phyloP scores from a whole-genome alignment of 2,113 vertebrate species.

The Neolamprologus devosi region DNA sequence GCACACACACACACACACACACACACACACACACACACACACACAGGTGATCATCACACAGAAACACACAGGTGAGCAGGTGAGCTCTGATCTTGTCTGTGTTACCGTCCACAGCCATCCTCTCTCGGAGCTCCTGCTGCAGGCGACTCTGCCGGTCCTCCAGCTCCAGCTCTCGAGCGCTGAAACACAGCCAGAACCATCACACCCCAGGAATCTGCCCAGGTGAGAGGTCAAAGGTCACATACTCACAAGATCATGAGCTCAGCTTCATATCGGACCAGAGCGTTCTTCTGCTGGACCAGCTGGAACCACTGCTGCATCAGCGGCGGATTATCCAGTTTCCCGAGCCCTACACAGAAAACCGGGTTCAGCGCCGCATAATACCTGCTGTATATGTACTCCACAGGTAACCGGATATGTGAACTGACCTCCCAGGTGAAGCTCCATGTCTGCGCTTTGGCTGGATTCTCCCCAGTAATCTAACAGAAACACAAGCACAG shows the following conservation, averaged over 20 bases:
- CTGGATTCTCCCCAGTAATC: slow-evolving; percentile 95
- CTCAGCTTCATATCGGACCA: slow-evolving; percentile 91
- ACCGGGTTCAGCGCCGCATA: neutral
- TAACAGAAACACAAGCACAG: slow-evolving; percentile 59
- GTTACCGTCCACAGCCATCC: slow-evolving; percentile 93
- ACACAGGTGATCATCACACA: neutral
- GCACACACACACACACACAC: neutral
- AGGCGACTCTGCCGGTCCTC: slow-evolving; percentile 93
- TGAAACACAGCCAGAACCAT: slow-evolving; percentile 33
- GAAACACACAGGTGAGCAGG: neutral
- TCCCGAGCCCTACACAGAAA: slow-evolving; percentile 78
- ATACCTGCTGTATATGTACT: neutral
- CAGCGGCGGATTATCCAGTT: slow-evolving; percentile 84
- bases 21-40: neutral
- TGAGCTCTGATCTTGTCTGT: neutral
- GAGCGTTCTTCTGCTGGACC: slow-evolving; percentile 90
- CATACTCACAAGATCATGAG: slow-evolving; percentile 94
- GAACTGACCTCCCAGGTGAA: slow-evolving; percentile 86
- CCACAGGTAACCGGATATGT: neutral
- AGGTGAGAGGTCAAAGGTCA: neutral
- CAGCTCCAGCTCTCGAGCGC: slow-evolving; percentile 90
- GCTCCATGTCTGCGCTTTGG: slow-evolving; percentile 83
- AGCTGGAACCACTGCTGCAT: slow-evolving; percentile 98
- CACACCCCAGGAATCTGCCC: neutral
- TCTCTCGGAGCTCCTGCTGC: slow-evolving; percentile 90